Base-by-base conservation (phyloP, 92 coral and sea anemone genomes). In the Diadumene lineata region DNA sequence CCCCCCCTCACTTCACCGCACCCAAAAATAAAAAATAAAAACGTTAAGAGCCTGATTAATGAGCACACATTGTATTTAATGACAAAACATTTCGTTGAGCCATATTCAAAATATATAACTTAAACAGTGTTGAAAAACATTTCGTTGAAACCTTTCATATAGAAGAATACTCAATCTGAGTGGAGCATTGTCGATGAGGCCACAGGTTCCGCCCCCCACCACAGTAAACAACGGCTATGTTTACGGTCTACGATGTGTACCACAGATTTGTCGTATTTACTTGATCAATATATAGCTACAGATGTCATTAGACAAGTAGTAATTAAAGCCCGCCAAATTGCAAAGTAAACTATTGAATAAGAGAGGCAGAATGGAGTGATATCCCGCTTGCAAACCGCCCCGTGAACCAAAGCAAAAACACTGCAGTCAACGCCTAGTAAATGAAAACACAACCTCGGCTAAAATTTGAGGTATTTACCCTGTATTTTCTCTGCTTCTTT, bases 401-500 rank as follows among this genome's bases (percentile, higher is more conserved):
- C 13, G 6, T 6, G 48, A 4, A 4, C 13, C 13, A 4, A 38
- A 4, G 48, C 48, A 38, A 13, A 38, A 38, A 38, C 13, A 38
- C 48, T 6, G 13, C 6, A 38, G 48, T 38, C 13, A 38, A 38
- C 48, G 48, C 48, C 48, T 38, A n/a, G n/a, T 38, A 38, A 38
- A 38, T 38, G 48, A 38, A 6, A 38, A 38, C 48, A 38, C 6
- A 38, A 38, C 48, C 13, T 4, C 48, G 13, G 6, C 48, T 6
- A 38, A 38, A 38, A 38, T 38, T 27, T 62, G 19, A 62, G 1
- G 7, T 62, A 21, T 17, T 81, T 66, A 88, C 97, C 97, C 82
- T 91, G 97, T n/a, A 91, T 86, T 28, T 71, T 74, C 24, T 43
- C 34, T 8, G 73, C 76, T 26, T 86, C 78, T 33, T 75, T 73